These are phyloP conservation scores for Aplysina aerophoba DNA, from an alignment of 37 sponge, comb jelly and placozoan genomes.

Conservation along the genomic window DNA sequence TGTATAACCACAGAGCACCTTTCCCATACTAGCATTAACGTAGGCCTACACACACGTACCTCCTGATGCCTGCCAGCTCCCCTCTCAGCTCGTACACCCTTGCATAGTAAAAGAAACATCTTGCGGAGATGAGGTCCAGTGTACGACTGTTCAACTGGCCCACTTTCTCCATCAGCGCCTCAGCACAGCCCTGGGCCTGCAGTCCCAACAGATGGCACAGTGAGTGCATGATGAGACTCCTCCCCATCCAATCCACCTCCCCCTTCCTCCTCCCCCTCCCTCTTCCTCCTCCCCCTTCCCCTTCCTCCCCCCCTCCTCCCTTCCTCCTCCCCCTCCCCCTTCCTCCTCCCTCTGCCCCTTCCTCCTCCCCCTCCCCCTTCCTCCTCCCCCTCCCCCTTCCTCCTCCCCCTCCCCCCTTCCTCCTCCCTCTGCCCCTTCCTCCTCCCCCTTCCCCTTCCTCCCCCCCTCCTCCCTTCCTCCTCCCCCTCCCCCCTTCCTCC, in stretches of 20 bases:
- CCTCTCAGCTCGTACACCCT: conserved; percentile 85
- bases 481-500: background rate
- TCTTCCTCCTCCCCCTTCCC: background rate
- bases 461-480: conserved; percentile 53
- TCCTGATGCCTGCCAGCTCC: conserved; percentile 77
- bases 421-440: background rate
- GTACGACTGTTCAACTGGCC: conserved; percentile 68
- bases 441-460: background rate
- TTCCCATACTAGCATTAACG: too few species aligned
- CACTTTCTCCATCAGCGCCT: conserved; percentile 73
- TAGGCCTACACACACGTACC: conserved; percentile 38
- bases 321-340: background rate
- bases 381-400: background rate
- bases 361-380: background rate
- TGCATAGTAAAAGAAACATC: conserved; percentile 92
- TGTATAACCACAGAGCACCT: too few species aligned
- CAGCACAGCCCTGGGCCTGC: conserved; percentile 79
- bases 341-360: background rate
- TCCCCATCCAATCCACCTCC: too few species aligned
- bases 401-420: background rate
- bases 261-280: too few species aligned
- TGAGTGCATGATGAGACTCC: too few species aligned
- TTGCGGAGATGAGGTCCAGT: conserved; percentile 83
- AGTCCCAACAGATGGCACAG: background rate
- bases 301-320: background rate